Conservation (phyloP, 2,888 invertebrate genomes). For the Bombyx huttoni region DNA sequence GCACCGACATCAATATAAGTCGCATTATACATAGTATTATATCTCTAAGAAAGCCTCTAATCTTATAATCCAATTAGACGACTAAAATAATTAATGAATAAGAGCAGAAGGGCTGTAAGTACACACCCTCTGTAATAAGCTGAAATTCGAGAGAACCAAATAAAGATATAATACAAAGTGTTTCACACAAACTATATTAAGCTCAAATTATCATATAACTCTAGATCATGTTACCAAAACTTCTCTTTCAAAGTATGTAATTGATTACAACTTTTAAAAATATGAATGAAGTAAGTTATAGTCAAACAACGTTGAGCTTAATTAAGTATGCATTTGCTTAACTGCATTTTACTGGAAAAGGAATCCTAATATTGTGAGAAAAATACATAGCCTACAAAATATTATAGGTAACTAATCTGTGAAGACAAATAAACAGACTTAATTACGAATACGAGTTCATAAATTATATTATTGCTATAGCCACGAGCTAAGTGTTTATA, state of each 20-base stretch:
- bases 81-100: slow-evolving; percentile 29
- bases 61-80: slow-evolving; percentile 29
- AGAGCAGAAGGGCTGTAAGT: slow-evolving; percentile 24
- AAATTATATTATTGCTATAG: too few species aligned
- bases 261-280: background rate
- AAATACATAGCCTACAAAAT: too few species aligned
- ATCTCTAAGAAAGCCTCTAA: slow-evolving; percentile 19
- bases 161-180: slow-evolving; percentile 16
- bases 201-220: background rate
- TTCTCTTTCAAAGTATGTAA: background rate
- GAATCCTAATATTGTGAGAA: too few species aligned
- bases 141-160: slow-evolving; percentile 15
- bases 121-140: slow-evolving; percentile 19
- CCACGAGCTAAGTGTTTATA: too few species aligned
- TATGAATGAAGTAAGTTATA: background rate
- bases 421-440: too few species aligned
- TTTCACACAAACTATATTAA: slow-evolving; percentile 3
- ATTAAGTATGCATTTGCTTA: too few species aligned
- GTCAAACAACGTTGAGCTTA: too few species aligned
- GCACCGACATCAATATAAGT: background rate
- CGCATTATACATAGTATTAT: background rate
- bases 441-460: too few species aligned
- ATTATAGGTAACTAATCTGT: too few species aligned
- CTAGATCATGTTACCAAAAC: background rate
- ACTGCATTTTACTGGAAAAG: too few species aligned